Evolutionary conservation across 1,140 invertebrate species (phyloP).

Genomic region (Sycophaga agraensis): DNA sequence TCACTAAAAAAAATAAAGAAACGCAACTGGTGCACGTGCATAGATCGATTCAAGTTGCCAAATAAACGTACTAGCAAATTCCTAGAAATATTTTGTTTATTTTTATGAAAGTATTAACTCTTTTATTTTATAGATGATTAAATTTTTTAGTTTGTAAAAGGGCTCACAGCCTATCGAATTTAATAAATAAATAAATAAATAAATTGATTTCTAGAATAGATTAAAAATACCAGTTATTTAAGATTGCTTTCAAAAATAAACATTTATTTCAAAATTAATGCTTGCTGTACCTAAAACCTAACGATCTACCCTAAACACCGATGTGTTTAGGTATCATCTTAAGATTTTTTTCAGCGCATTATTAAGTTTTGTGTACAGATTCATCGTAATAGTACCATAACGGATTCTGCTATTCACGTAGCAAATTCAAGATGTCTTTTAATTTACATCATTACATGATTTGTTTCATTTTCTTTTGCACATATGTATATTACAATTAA

Average conservation of each 20-base stretch:
- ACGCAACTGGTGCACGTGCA: neutral
- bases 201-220: constrained; percentile 19
- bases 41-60: neutral
- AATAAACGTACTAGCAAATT: constrained; percentile 6
- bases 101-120: constrained; percentile 16
- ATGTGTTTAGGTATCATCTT: constrained; percentile 43
- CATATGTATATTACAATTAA: constrained; percentile 42
- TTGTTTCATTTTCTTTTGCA: constrained; percentile 25
- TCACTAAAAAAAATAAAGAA: constrained; percentile 6
- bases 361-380: constrained; percentile 36
- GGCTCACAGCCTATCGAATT: constrained; percentile 27
- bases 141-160: constrained; percentile 14
- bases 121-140: constrained; percentile 11
- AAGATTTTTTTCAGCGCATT: constrained; percentile 35
- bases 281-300: constrained; percentile 51
- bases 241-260: constrained; percentile 56
- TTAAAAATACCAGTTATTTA: constrained; percentile 34
- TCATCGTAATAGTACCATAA: constrained; percentile 37
- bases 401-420: constrained; percentile 33
- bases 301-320: constrained; percentile 46
- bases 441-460: constrained; percentile 44
- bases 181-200: constrained; percentile 29
- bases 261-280: constrained; percentile 58
- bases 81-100: constrained; percentile 25
- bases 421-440: constrained; percentile 32